Evolutionary conservation across 2,888 invertebrate genomes (phyloP).

Genomic region (Hydropsyche betteni): DNA sequence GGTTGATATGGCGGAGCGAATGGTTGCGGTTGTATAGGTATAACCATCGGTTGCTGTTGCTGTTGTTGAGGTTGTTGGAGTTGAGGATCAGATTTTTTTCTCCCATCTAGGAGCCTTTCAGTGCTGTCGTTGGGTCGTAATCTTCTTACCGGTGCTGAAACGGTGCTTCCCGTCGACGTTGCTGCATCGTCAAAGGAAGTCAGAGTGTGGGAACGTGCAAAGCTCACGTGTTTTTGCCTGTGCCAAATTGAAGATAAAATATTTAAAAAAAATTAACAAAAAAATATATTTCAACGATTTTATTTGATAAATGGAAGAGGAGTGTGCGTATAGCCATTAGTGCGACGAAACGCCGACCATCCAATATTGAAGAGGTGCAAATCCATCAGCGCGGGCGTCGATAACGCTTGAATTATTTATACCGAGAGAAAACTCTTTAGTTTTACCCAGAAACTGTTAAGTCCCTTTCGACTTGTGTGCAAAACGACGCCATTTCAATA

Average conservation of each 20-base stretch:
- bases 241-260: background rate
- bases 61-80: slow-evolving; percentile 52
- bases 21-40: slow-evolving; percentile 41
- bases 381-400: too few relatives aligned
- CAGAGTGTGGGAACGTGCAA: slow-evolving; percentile 86
- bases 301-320: too few relatives aligned
- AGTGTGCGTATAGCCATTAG: too few relatives aligned
- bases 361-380: too few relatives aligned
- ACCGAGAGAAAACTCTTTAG: too few relatives aligned
- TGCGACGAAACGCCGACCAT: too few relatives aligned
- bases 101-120: slow-evolving; percentile 79
- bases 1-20: slow-evolving; percentile 47
- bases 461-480: too few relatives aligned
- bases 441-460: too few relatives aligned
- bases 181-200: slow-evolving; percentile 83
- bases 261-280: background rate
- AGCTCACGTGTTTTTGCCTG: slow-evolving; percentile 90
- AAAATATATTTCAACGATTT: too few relatives aligned
- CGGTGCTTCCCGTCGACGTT: slow-evolving; percentile 60
- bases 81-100: slow-evolving; percentile 65
- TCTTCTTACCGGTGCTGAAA: slow-evolving; percentile 57
- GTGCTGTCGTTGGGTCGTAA: slow-evolving; percentile 59
- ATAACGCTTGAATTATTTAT: too few relatives aligned
- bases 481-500: too few relatives aligned
- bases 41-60: slow-evolving; percentile 39